phyloP scores from a whole-genome alignment of 2,113 vertebrate species.

The Prunella himalayana region DNA sequence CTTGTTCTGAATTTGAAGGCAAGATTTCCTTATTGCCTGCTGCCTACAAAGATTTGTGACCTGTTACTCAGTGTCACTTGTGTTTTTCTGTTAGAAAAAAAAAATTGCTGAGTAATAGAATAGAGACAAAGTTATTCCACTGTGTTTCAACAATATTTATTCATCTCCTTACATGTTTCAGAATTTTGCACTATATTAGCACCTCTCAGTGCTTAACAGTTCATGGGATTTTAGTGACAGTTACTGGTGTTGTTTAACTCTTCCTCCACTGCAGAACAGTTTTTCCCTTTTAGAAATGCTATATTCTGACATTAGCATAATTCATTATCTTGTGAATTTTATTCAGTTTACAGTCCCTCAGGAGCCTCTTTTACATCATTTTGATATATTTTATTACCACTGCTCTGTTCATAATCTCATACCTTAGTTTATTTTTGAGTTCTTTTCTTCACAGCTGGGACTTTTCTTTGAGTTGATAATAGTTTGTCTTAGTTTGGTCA shows the following conservation, averaged over 20 bases:
- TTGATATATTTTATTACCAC: neutral
- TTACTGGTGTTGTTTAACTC: neutral
- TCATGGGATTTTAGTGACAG: neutral
- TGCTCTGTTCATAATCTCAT: neutral
- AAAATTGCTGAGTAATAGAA: neutral
- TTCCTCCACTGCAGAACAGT: neutral
- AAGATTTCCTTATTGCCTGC: neutral
- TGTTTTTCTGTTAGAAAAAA: neutral
- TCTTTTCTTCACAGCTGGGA: neutral
- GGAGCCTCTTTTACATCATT: neutral
- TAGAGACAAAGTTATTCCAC: neutral
- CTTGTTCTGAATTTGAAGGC: neutral
- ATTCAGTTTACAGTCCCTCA: neutral
- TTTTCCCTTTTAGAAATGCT: neutral
- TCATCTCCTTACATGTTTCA: neutral
- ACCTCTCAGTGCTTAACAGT: neutral
- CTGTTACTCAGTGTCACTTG: neutral
- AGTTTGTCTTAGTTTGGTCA: neutral
- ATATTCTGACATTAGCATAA: neutral
- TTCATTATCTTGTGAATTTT: neutral
- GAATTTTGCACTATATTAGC: neutral
- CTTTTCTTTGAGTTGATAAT: neutral
- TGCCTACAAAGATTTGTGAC: neutral
- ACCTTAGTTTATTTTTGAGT: neutral
- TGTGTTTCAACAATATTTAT: neutral